phyloP scores from a whole-genome alignment of 2,797 vertebrate species.

The Gymnothorax reevesii region DNA sequence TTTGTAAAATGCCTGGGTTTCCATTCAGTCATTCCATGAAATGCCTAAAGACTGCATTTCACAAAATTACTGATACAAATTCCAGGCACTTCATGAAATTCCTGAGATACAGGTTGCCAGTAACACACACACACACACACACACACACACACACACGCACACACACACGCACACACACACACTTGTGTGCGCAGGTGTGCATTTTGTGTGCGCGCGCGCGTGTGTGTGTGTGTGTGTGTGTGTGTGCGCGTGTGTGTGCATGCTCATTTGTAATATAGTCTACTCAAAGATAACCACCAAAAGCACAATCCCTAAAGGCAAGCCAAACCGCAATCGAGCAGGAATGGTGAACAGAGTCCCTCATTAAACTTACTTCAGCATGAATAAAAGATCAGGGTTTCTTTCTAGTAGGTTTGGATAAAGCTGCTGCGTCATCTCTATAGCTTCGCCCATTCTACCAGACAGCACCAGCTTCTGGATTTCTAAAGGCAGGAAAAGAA shows the following conservation, averaged over 20 bases:
- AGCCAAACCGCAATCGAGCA: neutral
- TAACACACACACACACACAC: too few species aligned
- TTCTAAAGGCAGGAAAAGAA: conserved; percentile 72
- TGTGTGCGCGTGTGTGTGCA: neutral
- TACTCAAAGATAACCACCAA: neutral
- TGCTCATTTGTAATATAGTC: neutral
- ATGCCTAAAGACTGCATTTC: too few species aligned
- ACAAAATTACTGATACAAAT: too few species aligned
- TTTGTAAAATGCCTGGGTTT: too few species aligned
- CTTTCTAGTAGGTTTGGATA: conserved; percentile 93
- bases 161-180: too few species aligned
- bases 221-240: too few species aligned
- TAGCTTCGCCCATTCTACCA: conserved; percentile 94
- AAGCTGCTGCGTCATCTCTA: conserved; percentile 92
- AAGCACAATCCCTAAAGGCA: neutral
- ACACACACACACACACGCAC: too few species aligned
- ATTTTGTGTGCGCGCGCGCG: too few species aligned
- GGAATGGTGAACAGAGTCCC: neutral
- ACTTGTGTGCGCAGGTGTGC: too few species aligned
- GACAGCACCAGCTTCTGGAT: conserved; percentile 97
- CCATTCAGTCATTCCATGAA: too few species aligned
- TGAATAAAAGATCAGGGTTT: conserved; percentile 95
- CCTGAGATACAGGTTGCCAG: too few species aligned
- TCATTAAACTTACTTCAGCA: conserved; percentile 86
- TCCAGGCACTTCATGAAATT: too few species aligned